Evolutionary conservation across 23 tunicate species (phyloP), one percentile per base, ranked within the genome.

Genomic region (Diplosoma virens): DNA sequence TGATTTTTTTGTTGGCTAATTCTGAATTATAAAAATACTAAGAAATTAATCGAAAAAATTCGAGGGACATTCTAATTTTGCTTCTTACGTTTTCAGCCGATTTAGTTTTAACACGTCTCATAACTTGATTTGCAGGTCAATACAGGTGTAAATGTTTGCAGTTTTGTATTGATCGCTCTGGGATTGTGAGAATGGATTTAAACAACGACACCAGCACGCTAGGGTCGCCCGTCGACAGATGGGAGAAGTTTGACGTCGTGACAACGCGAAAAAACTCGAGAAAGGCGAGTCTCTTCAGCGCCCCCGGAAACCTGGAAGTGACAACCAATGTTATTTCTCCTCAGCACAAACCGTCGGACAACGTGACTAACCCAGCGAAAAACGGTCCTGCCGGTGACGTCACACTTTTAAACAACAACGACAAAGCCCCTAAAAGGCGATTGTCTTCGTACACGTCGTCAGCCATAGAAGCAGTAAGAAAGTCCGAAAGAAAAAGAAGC

Each of bases 401-500:
- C 60, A 71, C 71, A 36, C 50, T 81, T 41, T 31, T 81, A 73
- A 81, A 81, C 46, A 76, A 73, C 3, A 56, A 27, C 34, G 74
- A 64, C 1, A 28, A 72, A 58, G 79, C 79, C 18, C 86, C 86
- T 1, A 72, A 81, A 26, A 79, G 86, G 32, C 45, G 79, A 41
- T 37, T 81, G 17, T 81, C 86, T 2, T 77, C 58, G 1, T 79
- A 79, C 32, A 59, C 56, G 3, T 26, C 41, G 20, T 22, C 64
- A 45, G 79, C 70, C 2, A 64, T 53, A 32, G 59, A 76, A 33
- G 36, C 69, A 4, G 37, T 56, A 28, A 18, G 29, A 33, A 36
- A 54, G n/a, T 27, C 54, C 3, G 81, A 70, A 33, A 31, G 86
- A 71, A 71, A 72, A 58, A 25, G 72, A 1, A 81, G 86, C 79